phyloP scores from a whole-genome alignment of 1,140 invertebrate species.

The Lordiphosa stackelbergi region DNA sequence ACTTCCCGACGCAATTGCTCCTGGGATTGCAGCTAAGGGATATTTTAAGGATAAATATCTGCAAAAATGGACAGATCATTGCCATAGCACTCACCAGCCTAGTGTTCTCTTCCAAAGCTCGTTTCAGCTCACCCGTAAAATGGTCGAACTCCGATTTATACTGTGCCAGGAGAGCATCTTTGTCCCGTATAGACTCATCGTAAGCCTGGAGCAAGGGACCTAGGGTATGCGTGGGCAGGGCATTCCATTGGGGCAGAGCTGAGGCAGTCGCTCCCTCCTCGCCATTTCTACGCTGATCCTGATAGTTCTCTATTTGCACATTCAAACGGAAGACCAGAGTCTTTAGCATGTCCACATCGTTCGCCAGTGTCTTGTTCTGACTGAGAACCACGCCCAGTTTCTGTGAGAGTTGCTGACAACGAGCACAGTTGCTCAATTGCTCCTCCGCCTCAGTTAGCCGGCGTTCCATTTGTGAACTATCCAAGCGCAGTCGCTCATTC shows the following conservation, averaged over 20 bases:
- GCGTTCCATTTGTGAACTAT: slow-evolving; percentile 42
- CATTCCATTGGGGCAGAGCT: slow-evolving; percentile 18
- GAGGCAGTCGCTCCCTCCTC: slow-evolving; percentile 28
- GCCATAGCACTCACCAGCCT: slow-evolving; percentile 17
- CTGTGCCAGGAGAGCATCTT: slow-evolving; percentile 81
- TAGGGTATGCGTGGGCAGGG: slow-evolving; percentile 76
- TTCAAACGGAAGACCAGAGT: slow-evolving; percentile 83
- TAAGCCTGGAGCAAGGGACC: slow-evolving; percentile 83
- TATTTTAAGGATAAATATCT: background rate
- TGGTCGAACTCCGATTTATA: slow-evolving; percentile 81
- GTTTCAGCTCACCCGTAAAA: slow-evolving; percentile 81
- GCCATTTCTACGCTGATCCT: slow-evolving; percentile 78
- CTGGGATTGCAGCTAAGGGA: slow-evolving; percentile 79
- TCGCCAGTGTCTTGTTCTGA: slow-evolving; percentile 79
- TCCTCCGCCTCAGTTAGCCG: slow-evolving; percentile 39
- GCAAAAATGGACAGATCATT: too few relatives aligned
- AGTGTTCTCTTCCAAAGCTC: slow-evolving; percentile 82
- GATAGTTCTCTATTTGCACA: slow-evolving; percentile 82
- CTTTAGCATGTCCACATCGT: slow-evolving; percentile 83
- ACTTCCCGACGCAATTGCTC: slow-evolving; percentile 80
- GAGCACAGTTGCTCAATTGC: slow-evolving; percentile 59
- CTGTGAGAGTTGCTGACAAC: slow-evolving; percentile 65
- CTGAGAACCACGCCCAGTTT: slow-evolving; percentile 74
- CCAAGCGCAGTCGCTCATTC: slow-evolving; percentile 57
- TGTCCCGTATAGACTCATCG: slow-evolving; percentile 82